Conservation (phyloP, 2,888 invertebrate genomes). For the Perizoma flavofasciatum region DNA sequence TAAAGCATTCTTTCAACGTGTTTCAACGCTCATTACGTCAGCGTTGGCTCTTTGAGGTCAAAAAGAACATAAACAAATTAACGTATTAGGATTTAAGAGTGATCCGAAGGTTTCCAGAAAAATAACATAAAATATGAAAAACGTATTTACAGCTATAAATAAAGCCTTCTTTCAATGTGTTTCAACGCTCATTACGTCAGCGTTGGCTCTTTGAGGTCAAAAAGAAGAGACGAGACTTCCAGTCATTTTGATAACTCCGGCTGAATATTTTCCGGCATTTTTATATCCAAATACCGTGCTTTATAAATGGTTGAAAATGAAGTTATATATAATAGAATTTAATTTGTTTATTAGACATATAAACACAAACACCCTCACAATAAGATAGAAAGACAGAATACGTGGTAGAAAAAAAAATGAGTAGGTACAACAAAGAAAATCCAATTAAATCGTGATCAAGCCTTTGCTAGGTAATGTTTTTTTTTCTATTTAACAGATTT, state of each 20-base stretch:
- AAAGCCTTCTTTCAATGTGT: slow-evolving; percentile 2
- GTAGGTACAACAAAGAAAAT: too few species aligned
- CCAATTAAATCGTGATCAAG: too few species aligned
- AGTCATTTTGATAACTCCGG: neutral
- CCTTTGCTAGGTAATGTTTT: too few species aligned
- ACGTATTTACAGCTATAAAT: slow-evolving; percentile 6
- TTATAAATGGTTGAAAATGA: too few species aligned
- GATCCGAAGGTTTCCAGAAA: neutral
- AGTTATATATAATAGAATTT: too few species aligned
- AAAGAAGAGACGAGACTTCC: neutral
- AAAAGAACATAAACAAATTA: too few species aligned
- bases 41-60: neutral
- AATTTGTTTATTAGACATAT: too few species aligned
- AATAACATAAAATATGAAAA: neutral
- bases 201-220: neutral
- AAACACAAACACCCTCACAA: too few species aligned
- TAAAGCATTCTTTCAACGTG: slow-evolving; percentile 1
- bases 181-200: neutral
- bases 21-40: neutral
- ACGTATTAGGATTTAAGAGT: neutral
- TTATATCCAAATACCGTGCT: too few species aligned
- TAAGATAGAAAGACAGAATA: too few species aligned
- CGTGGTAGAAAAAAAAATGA: too few species aligned
- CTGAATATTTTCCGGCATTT: neutral
- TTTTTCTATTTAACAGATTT: too few species aligned